A percentile compares a stretch with the other conserved stretches of the same genome.
Evolutionary conservation across 2,113 vertebrate species (phyloP).

Genomic region (cat (Felis catus)): F.catus_Fca126_mat1.0 CM031414.1:58999001-58999500

Average conservation of each 20-base stretch:
- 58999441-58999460: fast-evolving
- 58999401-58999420: not conserved
- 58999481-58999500: not conserved
- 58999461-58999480: not conserved
- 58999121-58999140: not conserved
- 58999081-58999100: no score
- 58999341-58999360: not conserved
- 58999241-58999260: not conserved
- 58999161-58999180: not conserved
- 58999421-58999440: not conserved
- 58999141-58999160: not conserved
- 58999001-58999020: not conserved
- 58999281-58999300: not conserved
- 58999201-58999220: not conserved
- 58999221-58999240: not conserved
- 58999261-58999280: not conserved
- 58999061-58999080: not conserved
- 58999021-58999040: not conserved
- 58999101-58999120: not conserved
- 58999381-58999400: not conserved
- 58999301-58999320: not conserved
- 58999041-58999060: not conserved
- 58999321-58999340: not conserved
- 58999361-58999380: not conserved
- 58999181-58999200: not conserved